Base-by-base conservation (phyloP, 1,140 invertebrate genomes). In the Oreohelix idahoensis region DNA sequence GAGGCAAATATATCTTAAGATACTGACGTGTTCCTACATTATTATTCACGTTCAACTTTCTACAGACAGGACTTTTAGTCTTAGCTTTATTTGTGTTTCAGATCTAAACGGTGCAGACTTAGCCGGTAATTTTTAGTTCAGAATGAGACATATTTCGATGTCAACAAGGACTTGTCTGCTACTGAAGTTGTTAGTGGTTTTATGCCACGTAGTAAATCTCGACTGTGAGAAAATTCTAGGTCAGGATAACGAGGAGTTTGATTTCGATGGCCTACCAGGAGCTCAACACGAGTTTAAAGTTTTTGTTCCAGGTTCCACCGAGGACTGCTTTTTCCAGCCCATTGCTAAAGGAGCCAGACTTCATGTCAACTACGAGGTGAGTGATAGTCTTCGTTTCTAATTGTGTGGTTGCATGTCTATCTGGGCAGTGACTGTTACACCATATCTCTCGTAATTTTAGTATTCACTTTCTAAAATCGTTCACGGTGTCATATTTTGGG, bases 231-330 rank as follows among this genome's bases (percentile, higher is more conserved):
- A 79, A 51, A 82, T 88, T 15, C 39, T 88, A 1, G 87, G 85
- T 4, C 70, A 78, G 29, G 84, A 86, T 36, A 86, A 89, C 20
- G 89, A 87, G 23, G 90, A 91, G 38, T 91, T 91, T 79, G 89
- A 91, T 77, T 90, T 90, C 69, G 90, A 91, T 66, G 90, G 90
- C 8, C 76, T 91, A 10, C 90, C 90, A 0, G 90, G 90, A 0
- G 88, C 85, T 20, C 86, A 88, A n/a, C 88, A 91, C 69, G 90
- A 91, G 84, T 91, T 91, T 78, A 90, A 90, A 69, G 84, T 91
- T 0, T 86, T 90, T 53, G 82, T 91, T 29, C 75, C 77, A 20
- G 87, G 86, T 15, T 85, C 87, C 0, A 81, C 36, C 20, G 85
- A 88, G 42, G 90, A 91, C 11, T 91, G 90, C 73, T 91, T 90